Conservation (phyloP, 2,888 invertebrate genomes). For the Napeogenes inachia region DNA sequence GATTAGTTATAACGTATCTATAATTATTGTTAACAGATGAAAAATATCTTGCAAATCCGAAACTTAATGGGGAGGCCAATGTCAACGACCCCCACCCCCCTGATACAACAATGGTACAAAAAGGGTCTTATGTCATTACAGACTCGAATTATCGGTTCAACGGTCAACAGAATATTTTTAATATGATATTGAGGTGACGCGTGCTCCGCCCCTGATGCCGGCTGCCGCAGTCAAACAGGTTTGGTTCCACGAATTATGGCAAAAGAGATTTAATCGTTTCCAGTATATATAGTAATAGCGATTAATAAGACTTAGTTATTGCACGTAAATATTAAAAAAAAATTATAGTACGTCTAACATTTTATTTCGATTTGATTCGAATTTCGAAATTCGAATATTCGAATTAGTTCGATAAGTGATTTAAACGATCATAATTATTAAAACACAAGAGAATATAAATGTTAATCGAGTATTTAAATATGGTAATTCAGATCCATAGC, state of each 20-base stretch:
- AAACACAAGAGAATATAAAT: neutral
- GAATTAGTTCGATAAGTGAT: neutral
- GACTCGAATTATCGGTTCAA: conserved; percentile 63
- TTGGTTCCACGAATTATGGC: conserved; percentile 15
- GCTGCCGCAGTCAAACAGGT: conserved; percentile 23
- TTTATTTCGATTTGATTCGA: too few relatives aligned
- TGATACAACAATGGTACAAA: conserved; percentile 65
- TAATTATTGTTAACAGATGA: conserved; percentile 59
- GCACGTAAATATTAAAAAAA: too few relatives aligned
- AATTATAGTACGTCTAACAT: too few relatives aligned
- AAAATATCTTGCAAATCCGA: conserved; percentile 65
- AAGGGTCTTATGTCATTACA: conserved; percentile 66
- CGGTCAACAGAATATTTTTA: conserved; percentile 46
- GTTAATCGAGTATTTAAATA: neutral
- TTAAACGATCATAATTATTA: neutral
- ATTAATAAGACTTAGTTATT: neutral
- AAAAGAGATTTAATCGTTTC: conserved; percentile 3
- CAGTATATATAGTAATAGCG: neutral
- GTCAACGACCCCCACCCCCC: conserved; percentile 72
- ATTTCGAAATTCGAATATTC: neutral
- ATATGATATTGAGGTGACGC: conserved; percentile 26
- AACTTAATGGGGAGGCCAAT: conserved; percentile 66
- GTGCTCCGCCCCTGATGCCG: conserved; percentile 23
- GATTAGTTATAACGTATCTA: conserved; percentile 63
- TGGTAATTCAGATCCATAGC: conserved; percentile 23